Evolutionary conservation across 2,888 invertebrate genomes (phyloP).

Genomic region (Cosmia pyralina): DNA sequence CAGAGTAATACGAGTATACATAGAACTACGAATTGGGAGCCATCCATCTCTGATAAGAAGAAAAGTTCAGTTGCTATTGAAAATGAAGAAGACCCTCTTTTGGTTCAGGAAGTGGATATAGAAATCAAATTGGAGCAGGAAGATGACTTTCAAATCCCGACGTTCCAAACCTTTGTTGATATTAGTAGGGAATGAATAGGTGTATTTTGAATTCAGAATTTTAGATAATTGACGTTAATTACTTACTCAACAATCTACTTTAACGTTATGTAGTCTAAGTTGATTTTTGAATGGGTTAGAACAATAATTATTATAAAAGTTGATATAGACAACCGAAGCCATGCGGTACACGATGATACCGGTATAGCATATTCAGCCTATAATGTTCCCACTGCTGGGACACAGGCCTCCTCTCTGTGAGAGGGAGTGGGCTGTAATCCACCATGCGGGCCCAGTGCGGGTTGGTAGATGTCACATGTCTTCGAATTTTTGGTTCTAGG

Average conservation of each 20-base stretch:
- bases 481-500: too few species aligned
- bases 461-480: too few species aligned
- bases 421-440: too few species aligned
- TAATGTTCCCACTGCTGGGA: too few species aligned
- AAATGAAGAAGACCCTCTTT: constrained; percentile 47
- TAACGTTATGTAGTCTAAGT: neutral
- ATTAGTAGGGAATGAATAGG: constrained; percentile 36
- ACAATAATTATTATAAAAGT: too few species aligned
- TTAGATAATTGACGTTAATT: constrained; percentile 8
- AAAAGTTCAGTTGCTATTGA: neutral
- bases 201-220: neutral
- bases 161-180: constrained; percentile 56
- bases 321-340: too few species aligned
- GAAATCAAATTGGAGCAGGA: constrained; percentile 36
- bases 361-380: too few species aligned
- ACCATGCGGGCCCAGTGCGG: too few species aligned
- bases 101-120: constrained; percentile 31
- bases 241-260: neutral
- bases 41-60: constrained; percentile 26
- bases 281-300: constrained; percentile 7
- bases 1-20: constrained; percentile 54
- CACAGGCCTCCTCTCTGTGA: too few species aligned
- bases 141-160: constrained; percentile 37
- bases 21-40: constrained; percentile 44
- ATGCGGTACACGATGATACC: too few species aligned